Evolutionary conservation across 2,888 invertebrate species (phyloP).

Genomic region (Lochmaea crataegi): DNA sequence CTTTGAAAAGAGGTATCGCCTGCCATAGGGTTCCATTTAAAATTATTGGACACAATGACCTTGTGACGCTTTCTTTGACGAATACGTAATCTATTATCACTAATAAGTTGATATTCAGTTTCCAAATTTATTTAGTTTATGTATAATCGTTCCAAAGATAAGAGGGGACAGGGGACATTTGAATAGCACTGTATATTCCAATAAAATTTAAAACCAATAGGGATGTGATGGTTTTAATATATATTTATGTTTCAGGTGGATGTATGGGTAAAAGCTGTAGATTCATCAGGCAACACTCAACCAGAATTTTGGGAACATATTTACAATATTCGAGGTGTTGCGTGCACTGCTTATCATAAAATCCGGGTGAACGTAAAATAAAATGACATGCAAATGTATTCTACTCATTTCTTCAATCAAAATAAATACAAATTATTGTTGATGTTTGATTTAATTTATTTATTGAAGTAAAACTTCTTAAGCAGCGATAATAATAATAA

Average conservation of each 20-base stretch:
- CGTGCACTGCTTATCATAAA: slow-evolving; percentile 95
- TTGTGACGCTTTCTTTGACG: no score
- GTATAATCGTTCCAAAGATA: no score
- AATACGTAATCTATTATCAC: no score
- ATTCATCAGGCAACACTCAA: slow-evolving; percentile 91
- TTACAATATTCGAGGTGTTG: slow-evolving; percentile 95
- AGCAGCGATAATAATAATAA: no score
- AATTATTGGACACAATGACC: no score
- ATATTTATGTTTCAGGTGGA: slow-evolving; percentile 69
- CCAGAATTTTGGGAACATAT: slow-evolving; percentile 91
- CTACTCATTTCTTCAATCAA: neutral
- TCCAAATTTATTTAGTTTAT: no score
- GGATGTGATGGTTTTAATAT: neutral
- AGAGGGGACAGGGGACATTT: no score
- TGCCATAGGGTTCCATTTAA: no score
- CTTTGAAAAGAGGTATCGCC: no score
- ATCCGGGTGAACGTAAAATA: slow-evolving; percentile 62
- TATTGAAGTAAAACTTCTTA: neutral
- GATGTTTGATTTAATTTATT: neutral
- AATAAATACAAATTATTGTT: neutral
- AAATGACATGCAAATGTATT: neutral
- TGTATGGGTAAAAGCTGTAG: slow-evolving; percentile 91
- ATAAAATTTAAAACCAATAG: no score
- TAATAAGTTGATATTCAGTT: no score
- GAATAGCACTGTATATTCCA: no score